Conservation (phyloP, 30 jellyfish, hydroid and myxozoan species). For the Sanderia malayensis region DNA sequence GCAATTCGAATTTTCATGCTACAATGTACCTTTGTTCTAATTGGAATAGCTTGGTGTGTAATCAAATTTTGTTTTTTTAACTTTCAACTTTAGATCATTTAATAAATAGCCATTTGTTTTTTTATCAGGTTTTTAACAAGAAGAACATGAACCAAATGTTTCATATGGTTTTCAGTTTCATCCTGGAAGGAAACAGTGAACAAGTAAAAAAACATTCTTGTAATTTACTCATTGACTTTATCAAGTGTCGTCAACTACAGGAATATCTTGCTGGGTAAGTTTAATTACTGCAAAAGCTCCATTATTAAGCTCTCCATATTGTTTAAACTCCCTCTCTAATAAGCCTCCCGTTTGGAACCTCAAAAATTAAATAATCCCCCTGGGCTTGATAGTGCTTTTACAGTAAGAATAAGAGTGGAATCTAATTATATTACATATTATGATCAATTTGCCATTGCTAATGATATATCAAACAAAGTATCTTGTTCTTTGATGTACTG, state of each 20-base stretch:
- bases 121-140: slow-evolving; percentile 67
- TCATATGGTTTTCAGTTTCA: slow-evolving; percentile 62
- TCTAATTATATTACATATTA: too few species aligned
- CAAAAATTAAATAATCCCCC: not conserved
- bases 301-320: not conserved
- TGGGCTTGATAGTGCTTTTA: too few species aligned
- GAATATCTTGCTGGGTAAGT: slow-evolving; percentile 60
- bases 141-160: slow-evolving; percentile 67
- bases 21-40: too few species aligned
- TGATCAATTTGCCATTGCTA: too few species aligned
- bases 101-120: too few species aligned
- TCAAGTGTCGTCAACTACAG: slow-evolving; percentile 41
- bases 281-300: not conserved
- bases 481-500: not conserved
- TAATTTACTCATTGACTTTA: slow-evolving; percentile 68
- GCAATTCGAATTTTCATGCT: not conserved
- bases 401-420: not conserved
- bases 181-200: slow-evolving; percentile 51
- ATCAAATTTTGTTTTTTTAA: too few species aligned
- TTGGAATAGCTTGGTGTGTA: not conserved
- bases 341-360: not conserved
- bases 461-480: too few species aligned
- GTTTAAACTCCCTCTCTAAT: not conserved
- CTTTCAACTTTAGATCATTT: too few species aligned
- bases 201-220: slow-evolving; percentile 59